A percentile compares a stretch with the other conserved stretches of the same genome.
Conservation (phyloP, 2,113 vertebrate genomes). For the Corvus hawaiiensis region DNA sequence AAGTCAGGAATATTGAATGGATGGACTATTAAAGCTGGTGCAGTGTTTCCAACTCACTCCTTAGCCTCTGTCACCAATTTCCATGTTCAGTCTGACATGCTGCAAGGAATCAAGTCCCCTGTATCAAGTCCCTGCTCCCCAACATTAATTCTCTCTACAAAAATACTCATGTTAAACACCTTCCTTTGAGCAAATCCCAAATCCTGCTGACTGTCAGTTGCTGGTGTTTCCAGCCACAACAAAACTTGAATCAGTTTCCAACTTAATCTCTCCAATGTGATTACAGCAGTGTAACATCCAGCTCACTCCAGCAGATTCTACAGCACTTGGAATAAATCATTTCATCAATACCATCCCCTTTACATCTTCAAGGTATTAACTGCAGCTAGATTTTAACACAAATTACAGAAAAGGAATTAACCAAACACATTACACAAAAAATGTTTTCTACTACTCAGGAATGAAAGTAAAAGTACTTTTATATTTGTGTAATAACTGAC, state of each 20-base stretch:
- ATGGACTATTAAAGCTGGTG: not conserved
- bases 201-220: not conserved
- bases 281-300: not conserved
- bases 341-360: not conserved
- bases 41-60: not conserved
- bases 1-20: not conserved
- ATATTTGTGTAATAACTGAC: not conserved
- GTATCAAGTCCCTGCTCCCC: not conserved
- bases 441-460: not conserved
- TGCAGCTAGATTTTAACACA: not conserved
- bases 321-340: not conserved
- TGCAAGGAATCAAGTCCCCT: not conserved
- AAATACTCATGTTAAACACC: not conserved
- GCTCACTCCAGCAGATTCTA: not conserved
- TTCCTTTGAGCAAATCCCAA: not conserved
- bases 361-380: not conserved
- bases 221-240: not conserved
- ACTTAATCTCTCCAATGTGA: not conserved
- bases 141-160: not conserved
- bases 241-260: not conserved
- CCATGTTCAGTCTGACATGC: not conserved
- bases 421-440: not conserved
- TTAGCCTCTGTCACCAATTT: not conserved
- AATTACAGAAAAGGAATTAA: not conserved
- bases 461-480: not conserved